phyloP scores from a whole-genome alignment of 2,888 invertebrate genomes.

The Stenoptilia bipunctidactyla region DNA sequence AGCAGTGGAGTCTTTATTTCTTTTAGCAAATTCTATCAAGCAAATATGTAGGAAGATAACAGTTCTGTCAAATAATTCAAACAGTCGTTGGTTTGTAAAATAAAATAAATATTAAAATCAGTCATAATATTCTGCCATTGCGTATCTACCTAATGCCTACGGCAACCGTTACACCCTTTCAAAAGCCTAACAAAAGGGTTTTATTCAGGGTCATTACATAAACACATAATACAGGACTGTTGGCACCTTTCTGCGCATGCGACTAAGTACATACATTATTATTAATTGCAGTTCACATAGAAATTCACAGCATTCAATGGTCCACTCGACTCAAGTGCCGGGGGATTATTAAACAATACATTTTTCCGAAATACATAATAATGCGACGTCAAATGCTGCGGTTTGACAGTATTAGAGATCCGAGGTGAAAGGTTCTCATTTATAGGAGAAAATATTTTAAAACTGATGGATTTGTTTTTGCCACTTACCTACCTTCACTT shows the following conservation, averaged over 20 bases:
- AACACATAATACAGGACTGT: conserved; percentile 28
- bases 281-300: conserved; percentile 33
- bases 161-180: conserved; percentile 1
- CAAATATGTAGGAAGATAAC: no score
- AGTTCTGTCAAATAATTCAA: no score
- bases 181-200: conserved; percentile 15
- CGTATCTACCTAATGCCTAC: no score
- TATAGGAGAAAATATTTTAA: neutral
- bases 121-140: no score
- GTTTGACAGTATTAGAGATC: conserved; percentile 52
- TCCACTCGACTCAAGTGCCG: conserved; percentile 42
- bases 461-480: no score
- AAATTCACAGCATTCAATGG: conserved; percentile 40
- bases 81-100: no score
- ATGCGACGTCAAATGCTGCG: conserved; percentile 62
- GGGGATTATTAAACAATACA: conserved; percentile 66
- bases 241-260: conserved; percentile 32
- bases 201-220: conserved; percentile 39
- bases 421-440: conserved; percentile 11
- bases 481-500: no score
- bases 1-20: no score
- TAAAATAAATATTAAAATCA: no score
- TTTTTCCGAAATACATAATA: conserved; percentile 70
- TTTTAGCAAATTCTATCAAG: no score
- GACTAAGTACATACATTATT: conserved; percentile 13